Evolutionary conservation across 2,113 vertebrate genomes (phyloP), one percentile per base, ranked within the genome.

Genomic region (Eulemur macaco): DNA sequence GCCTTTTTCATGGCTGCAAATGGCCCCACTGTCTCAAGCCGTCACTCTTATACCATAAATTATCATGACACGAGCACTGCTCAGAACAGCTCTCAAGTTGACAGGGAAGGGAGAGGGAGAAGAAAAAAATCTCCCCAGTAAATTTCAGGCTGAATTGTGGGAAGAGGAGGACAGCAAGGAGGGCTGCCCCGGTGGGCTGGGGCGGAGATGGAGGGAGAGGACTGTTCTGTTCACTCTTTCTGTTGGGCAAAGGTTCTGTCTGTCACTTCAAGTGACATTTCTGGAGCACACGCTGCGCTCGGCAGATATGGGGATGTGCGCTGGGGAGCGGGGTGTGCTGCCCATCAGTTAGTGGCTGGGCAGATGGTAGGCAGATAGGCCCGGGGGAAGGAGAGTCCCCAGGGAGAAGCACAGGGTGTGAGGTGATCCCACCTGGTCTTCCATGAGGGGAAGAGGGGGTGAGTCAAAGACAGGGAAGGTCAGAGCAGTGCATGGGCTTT

Each of bases 91-190:
- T 54, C 45, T 95, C 71, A 90, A 66, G 66, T 1, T 85, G 95
- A 91, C 82, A 89, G 82, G 34, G 20, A 88, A 96, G 90, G 47
- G 23, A 97, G 63, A n/a, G 14, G 34, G 66, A 78, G 68, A 86
- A 85, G 56, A 14, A 68, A 91, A 91, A 78, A 60, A 83, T 18
- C 17, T 12, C 47, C 31, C 14, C 45, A 76, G 21, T 87, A 71
- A 84, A 90, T 81, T 85, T 94, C 39, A 12, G 23, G 37, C 7
- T 23, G 15, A 29, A 20, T 58, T 21, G 2, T 29, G 74, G 31
- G 20, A 64, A 89, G 91, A 68, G 52, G 37, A 52, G 50, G 50
- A n/a, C 69, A 39, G 29, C 3, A 45, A 52, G 45, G 25, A 56
- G 3, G 4, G 8, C 3, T 20, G 34, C 4, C 29, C 21, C 31